Base-by-base conservation (phyloP, 1,140 invertebrate genomes). In the Agrypnia vestita region DNA sequence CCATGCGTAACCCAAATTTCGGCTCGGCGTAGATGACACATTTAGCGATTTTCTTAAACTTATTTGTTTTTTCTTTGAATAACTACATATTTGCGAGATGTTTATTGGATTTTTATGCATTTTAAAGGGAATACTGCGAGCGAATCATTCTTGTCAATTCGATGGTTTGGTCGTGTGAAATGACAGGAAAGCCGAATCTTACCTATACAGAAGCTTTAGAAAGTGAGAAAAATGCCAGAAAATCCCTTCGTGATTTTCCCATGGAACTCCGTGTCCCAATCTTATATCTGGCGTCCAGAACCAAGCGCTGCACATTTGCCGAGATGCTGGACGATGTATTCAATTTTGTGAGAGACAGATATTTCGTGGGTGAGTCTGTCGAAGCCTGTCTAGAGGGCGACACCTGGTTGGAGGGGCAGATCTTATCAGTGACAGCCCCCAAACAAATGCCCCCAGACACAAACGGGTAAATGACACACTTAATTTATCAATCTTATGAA, bases 121-220 rank as follows among this genome's bases (percentile, higher is more conserved):
- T 85, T 94, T 93, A 75, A 90, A 99, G 97, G 87, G 95, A 97
- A 86, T 99, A 96, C 87, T 98, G 97, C 88, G 96, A 97, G 84
- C 92, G 97, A 84, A 95, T 98, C 79, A 98, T 99, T 86, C 89
- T 98, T 47, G 98, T 97, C 85, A 98, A 98, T 87, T 98, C 97
- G 0, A 93, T 98, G 85, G 95, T 98, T 53, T 99, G 97, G 98
- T 95, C 96, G 73, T 99, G 97, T 90, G 93, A 96, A 81, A 92
- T 97, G 84, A 99, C 97, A 43, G 97, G 97, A 10, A 95, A 95
- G 87, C 93, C 94, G 43, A 95, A 95, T 86, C 91, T 99, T 82
- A 99, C 98, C 9, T 99, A 95, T 86, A 93, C 96, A 86, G 98
- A 99, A 90, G 98, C 98, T 44, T 84, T 97, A 19, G 93, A 96